Evolutionary conservation across 2,797 vertebrate species (phyloP).

Genomic region (Oryzias dopingdopingensis): DNA sequence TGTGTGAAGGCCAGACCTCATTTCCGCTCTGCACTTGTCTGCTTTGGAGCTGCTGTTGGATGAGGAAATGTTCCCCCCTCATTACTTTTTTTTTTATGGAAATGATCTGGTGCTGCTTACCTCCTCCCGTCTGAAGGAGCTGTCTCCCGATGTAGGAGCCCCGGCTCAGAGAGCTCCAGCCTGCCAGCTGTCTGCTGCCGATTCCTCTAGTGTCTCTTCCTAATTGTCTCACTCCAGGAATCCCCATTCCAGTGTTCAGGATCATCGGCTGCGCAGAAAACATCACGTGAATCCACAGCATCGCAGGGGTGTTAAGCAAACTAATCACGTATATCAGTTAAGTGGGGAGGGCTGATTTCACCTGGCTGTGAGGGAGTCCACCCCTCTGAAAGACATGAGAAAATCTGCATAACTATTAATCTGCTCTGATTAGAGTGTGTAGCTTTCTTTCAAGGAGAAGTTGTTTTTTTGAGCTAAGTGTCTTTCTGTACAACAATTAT

Average conservation of each 20-base stretch:
- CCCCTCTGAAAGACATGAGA: slow-evolving; percentile 14
- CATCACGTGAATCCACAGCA: slow-evolving; percentile 29
- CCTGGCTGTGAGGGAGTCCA: slow-evolving; percentile 17
- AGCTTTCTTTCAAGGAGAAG: too few relatives aligned
- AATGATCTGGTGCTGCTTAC: slow-evolving; percentile 7
- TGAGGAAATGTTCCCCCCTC: slow-evolving; percentile 5
- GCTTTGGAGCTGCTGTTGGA: slow-evolving; percentile 11
- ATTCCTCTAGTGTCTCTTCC: slow-evolving; percentile 54
- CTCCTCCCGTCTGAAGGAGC: slow-evolving; percentile 20
- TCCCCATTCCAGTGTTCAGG: slow-evolving; percentile 58
- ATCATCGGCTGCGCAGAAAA: slow-evolving; percentile 34
- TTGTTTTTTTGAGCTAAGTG: too few relatives aligned
- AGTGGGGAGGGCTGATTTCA: slow-evolving; percentile 34
- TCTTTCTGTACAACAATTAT: too few relatives aligned
- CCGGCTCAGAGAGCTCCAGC: slow-evolving; percentile 49
- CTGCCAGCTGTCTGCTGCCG: slow-evolving; percentile 54
- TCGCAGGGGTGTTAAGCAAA: slow-evolving; percentile 45
- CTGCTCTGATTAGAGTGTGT: not conserved
- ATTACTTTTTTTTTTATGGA: slow-evolving; percentile 20
- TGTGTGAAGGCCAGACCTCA: slow-evolving; percentile 48
- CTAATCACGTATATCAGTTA: slow-evolving; percentile 28
- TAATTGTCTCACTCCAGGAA: slow-evolving; percentile 50
- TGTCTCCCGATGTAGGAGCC: slow-evolving; percentile 45
- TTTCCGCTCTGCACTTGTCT: slow-evolving; percentile 29
- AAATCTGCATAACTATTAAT: slow-evolving; percentile 22